phyloP scores from a whole-genome alignment of 1,140 invertebrate species.

The Micrasema longulum region DNA sequence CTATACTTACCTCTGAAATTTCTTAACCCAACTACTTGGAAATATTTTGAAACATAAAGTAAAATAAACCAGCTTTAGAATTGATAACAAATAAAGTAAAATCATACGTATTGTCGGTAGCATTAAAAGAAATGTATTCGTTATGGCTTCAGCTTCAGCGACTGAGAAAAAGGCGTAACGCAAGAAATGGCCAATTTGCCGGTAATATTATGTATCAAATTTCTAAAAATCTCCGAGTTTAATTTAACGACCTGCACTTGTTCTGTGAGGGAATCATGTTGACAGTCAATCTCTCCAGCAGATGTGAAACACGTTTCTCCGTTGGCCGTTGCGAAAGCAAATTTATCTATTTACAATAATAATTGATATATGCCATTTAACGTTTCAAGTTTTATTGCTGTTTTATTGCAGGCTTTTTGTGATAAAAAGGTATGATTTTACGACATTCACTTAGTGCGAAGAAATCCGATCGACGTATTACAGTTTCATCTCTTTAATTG shows the following conservation, averaged over 20 bases:
- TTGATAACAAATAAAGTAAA: too few species aligned
- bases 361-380: conserved; percentile 14
- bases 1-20: too few species aligned
- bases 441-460: too few species aligned
- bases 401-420: conserved; percentile 9
- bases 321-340: conserved; percentile 25
- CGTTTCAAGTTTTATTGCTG: not conserved
- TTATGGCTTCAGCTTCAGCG: too few species aligned
- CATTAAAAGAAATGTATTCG: too few species aligned
- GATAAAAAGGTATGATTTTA: too few species aligned
- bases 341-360: conserved; percentile 20
- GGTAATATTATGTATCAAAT: conserved; percentile 23
- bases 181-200: conserved; percentile 11
- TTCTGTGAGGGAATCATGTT: conserved; percentile 12
- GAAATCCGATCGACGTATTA: too few species aligned
- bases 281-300: conserved; percentile 35
- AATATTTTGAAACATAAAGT: too few species aligned
- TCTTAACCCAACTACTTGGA: too few species aligned
- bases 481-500: too few species aligned
- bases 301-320: conserved; percentile 30
- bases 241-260: conserved; percentile 29
- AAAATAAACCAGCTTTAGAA: too few species aligned
- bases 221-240: conserved; percentile 18
- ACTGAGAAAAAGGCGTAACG: conserved; percentile 11
- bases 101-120: too few species aligned